phyloP scores from a whole-genome alignment of 1,140 invertebrate species.

The Musca vetustissima region DNA sequence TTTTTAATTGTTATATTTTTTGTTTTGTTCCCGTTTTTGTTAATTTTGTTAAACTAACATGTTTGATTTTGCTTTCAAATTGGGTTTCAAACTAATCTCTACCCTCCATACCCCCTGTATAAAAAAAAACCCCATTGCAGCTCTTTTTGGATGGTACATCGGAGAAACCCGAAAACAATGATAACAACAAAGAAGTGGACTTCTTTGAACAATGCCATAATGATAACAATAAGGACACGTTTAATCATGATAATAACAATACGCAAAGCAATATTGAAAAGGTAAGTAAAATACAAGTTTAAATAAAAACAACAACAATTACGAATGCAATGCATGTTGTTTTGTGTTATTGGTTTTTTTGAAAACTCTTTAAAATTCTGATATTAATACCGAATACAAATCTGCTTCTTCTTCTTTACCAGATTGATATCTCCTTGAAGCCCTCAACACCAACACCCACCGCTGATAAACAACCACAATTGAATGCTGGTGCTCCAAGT shows the following conservation, averaged over 20 bases:
- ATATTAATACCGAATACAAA: not conserved
- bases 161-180: constrained; percentile 55
- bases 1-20: no score
- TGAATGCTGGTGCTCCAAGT: constrained; percentile 47
- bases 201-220: constrained; percentile 75
- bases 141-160: constrained; percentile 62
- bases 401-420: not conserved
- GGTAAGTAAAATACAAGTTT: constrained; percentile 18
- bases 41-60: constrained; percentile 8
- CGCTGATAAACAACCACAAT: constrained; percentile 31
- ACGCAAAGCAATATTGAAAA: constrained; percentile 2
- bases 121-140: constrained; percentile 56
- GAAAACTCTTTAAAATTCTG: not conserved
- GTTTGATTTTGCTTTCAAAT: constrained; percentile 5
- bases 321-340: not conserved
- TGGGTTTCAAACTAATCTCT: not conserved
- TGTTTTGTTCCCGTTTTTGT: not conserved
- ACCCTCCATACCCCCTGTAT: not conserved
- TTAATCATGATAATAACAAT: constrained; percentile 26
- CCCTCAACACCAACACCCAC: constrained; percentile 27
- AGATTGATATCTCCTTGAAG: constrained; percentile 39
- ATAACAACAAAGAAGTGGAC: constrained; percentile 64
- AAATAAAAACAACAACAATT: no score
- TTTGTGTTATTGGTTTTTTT: not conserved
- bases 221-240: constrained; percentile 28